These are phyloP conservation scores for Formicarius rufipectus DNA, from an alignment of 2,113 vertebrate genomes.

Conservation along the genomic window DNA sequence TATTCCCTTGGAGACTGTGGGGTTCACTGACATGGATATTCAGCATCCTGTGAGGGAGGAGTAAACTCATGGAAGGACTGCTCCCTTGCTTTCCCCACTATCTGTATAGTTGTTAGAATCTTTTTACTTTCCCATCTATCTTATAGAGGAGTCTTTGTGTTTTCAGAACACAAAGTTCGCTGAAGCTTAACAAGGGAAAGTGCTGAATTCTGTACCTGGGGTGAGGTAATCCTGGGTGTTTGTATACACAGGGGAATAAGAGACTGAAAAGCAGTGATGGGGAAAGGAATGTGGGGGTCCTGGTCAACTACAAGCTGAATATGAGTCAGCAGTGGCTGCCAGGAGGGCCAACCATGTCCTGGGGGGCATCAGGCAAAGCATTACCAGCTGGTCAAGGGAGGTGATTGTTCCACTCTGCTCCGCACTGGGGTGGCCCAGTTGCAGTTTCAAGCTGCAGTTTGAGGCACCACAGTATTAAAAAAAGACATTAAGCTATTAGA, in stretches of 20 bases:
- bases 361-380: neutral
- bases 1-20: rapidly evolving
- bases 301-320: rapidly evolving
- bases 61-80: neutral
- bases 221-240: neutral
- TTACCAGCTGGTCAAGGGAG: rapidly evolving
- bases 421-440: rapidly evolving
- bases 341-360: rapidly evolving
- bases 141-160: neutral
- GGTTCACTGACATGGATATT: neutral
- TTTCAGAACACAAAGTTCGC: neutral
- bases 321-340: rapidly evolving
- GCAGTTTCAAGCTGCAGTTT: too few relatives aligned
- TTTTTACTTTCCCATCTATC: neutral
- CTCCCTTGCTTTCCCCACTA: neutral
- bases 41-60: neutral
- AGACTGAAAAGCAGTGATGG: neutral
- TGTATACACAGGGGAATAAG: neutral
- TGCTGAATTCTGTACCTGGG: neutral
- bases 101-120: neutral
- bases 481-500: neutral
- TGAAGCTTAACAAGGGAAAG: neutral
- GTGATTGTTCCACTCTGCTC: neutral
- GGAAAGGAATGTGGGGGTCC: neutral
- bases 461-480: neutral